These are phyloP conservation scores for Helarctos malayanus DNA, from an alignment of 2,797 vertebrate species.

Conservation along the genomic window DNA sequence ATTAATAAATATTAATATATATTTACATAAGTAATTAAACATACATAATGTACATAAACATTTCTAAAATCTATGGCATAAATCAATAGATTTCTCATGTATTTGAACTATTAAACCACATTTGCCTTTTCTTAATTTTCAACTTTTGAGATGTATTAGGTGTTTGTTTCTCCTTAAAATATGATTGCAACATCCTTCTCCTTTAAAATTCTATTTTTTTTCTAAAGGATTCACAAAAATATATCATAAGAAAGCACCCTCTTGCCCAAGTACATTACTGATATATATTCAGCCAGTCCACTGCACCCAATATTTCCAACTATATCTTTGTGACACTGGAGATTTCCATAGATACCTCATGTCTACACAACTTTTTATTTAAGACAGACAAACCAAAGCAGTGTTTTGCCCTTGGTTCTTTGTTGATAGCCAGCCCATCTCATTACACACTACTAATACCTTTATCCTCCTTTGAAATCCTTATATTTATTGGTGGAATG, in stretches of 20 bases:
- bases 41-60: neutral
- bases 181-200: neutral
- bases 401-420: neutral
- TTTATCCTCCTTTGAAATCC: constrained; percentile 13
- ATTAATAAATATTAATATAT: neutral
- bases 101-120: neutral
- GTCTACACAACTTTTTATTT: neutral
- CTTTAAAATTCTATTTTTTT: neutral
- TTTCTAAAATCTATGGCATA: neutral
- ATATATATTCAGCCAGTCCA: neutral
- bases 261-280: neutral
- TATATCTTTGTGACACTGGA: neutral
- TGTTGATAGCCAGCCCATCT: neutral
- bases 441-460: neutral
- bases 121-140: constrained; percentile 25
- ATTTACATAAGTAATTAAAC: neutral
- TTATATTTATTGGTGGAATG: neutral
- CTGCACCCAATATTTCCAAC: neutral
- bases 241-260: neutral
- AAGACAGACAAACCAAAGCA: neutral
- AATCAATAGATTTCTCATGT: neutral
- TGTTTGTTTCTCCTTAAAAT: neutral
- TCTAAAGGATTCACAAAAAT: neutral
- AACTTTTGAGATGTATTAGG: neutral
- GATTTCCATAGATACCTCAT: neutral